Conservation (phyloP, 2,888 invertebrate species). For the Amiota minor region DNA sequence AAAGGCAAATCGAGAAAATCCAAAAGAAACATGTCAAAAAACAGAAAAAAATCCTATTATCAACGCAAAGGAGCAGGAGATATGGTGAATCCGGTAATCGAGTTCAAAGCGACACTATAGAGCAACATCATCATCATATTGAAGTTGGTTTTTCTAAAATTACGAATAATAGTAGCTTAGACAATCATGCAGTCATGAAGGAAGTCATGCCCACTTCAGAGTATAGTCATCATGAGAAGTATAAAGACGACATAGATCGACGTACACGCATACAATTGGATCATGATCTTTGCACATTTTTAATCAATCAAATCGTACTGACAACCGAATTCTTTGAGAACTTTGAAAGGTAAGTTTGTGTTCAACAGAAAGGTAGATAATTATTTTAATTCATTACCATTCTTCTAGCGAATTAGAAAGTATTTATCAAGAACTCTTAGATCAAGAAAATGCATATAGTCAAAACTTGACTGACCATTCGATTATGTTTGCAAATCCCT, state of each 20-base stretch:
- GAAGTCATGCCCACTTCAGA: too few species aligned
- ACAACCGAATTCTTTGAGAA: conserved; percentile 86
- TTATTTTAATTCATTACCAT: conserved; percentile 1
- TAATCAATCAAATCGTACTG: conserved; percentile 84
- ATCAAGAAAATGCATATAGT: conserved; percentile 62
- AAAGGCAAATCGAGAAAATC: conserved; percentile 60
- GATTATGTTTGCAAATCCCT: conserved; percentile 80
- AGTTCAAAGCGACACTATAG: too few species aligned
- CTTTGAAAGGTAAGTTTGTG: conserved; percentile 79
- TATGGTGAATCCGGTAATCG: conserved; percentile 14
- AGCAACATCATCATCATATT: too few species aligned
- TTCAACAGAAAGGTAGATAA: background rate
- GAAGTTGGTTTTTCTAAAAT: too few species aligned
- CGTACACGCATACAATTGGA: conserved; percentile 75
- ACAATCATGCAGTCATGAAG: too few species aligned
- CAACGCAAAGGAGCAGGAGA: conserved; percentile 23
- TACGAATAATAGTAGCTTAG: too few species aligned
- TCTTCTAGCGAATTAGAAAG: conserved; percentile 64
- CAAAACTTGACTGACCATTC: conserved; percentile 74
- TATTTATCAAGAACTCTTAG: conserved; percentile 61
- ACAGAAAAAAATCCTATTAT: conserved; percentile 38
- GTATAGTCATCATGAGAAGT: conserved; percentile 56
- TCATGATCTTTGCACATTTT: conserved; percentile 80
- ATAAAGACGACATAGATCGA: conserved; percentile 62
- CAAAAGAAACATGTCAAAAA: conserved; percentile 64